These are phyloP conservation scores for Morbakka virulenta DNA, from an alignment of 30 jellyfish, hydroid and myxozoan species.

Conservation along the genomic window DNA sequence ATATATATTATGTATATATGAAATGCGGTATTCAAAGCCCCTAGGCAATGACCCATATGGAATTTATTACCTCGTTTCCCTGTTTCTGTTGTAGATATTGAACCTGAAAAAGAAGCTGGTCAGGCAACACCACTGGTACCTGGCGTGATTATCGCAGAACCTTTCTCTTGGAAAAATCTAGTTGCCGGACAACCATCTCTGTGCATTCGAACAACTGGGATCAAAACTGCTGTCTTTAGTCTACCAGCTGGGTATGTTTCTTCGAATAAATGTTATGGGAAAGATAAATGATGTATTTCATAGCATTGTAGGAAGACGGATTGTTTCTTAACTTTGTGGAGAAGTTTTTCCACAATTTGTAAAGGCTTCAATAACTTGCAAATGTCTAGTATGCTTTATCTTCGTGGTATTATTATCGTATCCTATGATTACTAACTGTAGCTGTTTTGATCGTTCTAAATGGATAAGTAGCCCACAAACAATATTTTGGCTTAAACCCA, in stretches of 20 bases:
- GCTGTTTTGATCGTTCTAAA: too few species aligned
- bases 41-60: too few species aligned
- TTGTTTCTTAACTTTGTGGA: too few species aligned
- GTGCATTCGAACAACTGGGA: conserved; percentile 82
- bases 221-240: conserved; percentile 74
- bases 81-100: conserved; percentile 46
- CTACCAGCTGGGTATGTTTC: conserved; percentile 84
- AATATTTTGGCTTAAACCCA: too few species aligned
- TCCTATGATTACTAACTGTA: too few species aligned
- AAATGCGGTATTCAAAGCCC: too few species aligned
- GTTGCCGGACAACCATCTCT: conserved; percentile 64
- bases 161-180: conserved; percentile 80
- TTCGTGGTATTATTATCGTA: too few species aligned
- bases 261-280: background rate
- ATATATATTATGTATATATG: too few species aligned
- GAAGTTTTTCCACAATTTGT: too few species aligned
- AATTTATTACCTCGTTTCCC: too few species aligned
- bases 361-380: background rate
- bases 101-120: conserved; percentile 38
- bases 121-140: conserved; percentile 40
- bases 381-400: background rate
- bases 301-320: background rate
- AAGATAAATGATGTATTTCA: too few species aligned
- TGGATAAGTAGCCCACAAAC: too few species aligned
- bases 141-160: conserved; percentile 69